phyloP scores from a whole-genome alignment of 2,113 vertebrate species.

The Clarias gariepinus region DNA sequence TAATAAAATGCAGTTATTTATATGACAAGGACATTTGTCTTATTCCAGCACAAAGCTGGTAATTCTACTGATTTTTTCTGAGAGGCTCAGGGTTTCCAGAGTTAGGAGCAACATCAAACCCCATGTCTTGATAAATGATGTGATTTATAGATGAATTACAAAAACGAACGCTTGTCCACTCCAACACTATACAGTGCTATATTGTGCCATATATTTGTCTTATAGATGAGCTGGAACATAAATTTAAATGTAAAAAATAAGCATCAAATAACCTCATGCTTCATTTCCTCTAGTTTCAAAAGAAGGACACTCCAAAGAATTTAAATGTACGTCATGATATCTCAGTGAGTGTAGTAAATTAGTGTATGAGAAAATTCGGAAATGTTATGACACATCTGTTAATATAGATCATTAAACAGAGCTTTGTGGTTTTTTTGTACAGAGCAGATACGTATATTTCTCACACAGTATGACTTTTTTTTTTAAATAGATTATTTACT shows the following conservation, averaged over 20 bases:
- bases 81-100: constrained; percentile 25
- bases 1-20: constrained; percentile 56
- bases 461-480: constrained; percentile 34
- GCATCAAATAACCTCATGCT: background rate
- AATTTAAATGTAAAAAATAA: background rate
- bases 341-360: background rate
- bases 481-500: constrained; percentile 35
- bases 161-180: background rate
- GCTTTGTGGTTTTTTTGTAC: constrained; percentile 46
- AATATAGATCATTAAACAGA: constrained; percentile 1
- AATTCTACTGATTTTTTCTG: constrained; percentile 50
- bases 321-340: background rate
- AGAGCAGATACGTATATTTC: constrained; percentile 43
- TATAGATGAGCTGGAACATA: background rate
- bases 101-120: constrained; percentile 35
- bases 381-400: constrained; percentile 12
- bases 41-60: constrained; percentile 57
- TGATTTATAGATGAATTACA: constrained; percentile 44
- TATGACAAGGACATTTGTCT: constrained; percentile 66
- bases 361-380: background rate
- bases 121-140: constrained; percentile 58
- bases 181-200: background rate
- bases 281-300: background rate
- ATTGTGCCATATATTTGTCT: background rate
- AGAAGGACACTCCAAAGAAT: background rate